Conservation (phyloP, 2,797 vertebrate genomes). For the Sebastes cheni region DNA sequence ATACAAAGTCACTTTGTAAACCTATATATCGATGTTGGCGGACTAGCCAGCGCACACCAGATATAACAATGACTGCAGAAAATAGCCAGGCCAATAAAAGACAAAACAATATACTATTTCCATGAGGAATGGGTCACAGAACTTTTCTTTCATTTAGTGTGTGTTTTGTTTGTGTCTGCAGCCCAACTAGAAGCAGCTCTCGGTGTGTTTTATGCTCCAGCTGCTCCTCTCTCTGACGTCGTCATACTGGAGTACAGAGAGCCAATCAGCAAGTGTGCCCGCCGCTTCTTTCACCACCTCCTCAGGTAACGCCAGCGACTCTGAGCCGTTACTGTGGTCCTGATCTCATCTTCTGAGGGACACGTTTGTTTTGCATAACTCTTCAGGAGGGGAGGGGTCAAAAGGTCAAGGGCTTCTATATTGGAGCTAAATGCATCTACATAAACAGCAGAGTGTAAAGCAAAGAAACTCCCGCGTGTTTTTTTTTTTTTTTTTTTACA, state of each 20-base stretch:
- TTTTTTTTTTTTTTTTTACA: no score
- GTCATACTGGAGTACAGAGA: slow-evolving; percentile 91
- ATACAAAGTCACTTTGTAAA: no score
- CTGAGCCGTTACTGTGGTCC: not conserved
- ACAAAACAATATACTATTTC: no score
- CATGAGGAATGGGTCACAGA: no score
- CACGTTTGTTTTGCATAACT: not conserved
- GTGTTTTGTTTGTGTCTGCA: slow-evolving; percentile 63
- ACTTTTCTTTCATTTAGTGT: not conserved
- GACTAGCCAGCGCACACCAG: no score
- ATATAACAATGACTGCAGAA: no score
- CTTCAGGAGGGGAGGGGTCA: not conserved
- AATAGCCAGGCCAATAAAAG: no score
- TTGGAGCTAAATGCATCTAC: not conserved
- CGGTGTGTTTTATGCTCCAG: slow-evolving; percentile 91
- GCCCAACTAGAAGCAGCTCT: slow-evolving; percentile 93
- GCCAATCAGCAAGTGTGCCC: slow-evolving; percentile 90
- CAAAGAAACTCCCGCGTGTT: no score
- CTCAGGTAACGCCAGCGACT: slow-evolving; percentile 87
- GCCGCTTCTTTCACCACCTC: slow-evolving; percentile 97
- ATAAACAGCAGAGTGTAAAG: not conserved
- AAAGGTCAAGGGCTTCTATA: slow-evolving; percentile 1
- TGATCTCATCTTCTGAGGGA: slow-evolving; percentile 26
- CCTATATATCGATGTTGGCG: no score
- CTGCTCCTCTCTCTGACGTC: slow-evolving; percentile 86